A percentile compares a stretch with the other conserved stretches of the same genome.
Conservation (phyloP, 2,797 vertebrate species). For the Hemitrygon akajei region DNA sequence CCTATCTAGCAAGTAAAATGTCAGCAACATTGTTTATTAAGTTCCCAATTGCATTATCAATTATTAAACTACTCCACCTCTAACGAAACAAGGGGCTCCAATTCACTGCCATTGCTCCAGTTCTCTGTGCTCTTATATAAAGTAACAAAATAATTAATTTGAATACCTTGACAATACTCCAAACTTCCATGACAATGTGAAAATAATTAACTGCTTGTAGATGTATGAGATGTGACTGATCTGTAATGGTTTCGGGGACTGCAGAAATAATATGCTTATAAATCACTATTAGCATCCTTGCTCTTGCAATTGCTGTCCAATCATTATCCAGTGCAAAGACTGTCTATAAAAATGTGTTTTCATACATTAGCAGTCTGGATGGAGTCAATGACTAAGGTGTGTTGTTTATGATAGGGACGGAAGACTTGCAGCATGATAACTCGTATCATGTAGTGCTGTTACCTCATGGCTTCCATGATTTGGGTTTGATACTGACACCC, state of each 20-base stretch:
- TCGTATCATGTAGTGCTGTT: neutral
- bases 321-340: neutral
- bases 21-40: constrained; percentile 18
- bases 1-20: neutral
- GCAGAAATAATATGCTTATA: neutral
- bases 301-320: neutral
- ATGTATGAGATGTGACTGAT: neutral
- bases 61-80: neutral
- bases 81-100: neutral
- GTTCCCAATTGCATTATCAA: neutral
- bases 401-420: neutral
- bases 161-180: neutral
- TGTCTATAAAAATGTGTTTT: neutral
- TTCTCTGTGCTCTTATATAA: neutral
- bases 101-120: neutral
- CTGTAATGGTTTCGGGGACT: neutral
- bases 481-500: no score
- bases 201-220: neutral
- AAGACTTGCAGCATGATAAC: neutral
- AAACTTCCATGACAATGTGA: neutral
- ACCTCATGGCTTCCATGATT: no score
- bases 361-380: neutral
- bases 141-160: neutral
- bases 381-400: neutral
- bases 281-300: neutral